These are phyloP conservation scores for Morone chrysops DNA, from an alignment of 2,113 vertebrate species.

Conservation along the genomic window DNA sequence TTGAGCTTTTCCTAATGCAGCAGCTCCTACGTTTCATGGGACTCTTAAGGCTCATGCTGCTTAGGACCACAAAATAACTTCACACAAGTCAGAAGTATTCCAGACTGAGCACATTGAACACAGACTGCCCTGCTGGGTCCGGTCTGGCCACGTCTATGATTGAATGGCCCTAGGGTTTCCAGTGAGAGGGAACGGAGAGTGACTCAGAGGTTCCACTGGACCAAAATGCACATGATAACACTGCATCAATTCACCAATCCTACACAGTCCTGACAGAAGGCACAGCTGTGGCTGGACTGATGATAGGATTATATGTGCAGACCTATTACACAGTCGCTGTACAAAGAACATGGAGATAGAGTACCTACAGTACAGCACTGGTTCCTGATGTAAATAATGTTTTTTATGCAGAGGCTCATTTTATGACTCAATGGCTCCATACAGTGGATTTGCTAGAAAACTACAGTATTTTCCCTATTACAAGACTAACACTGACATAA, in stretches of 20 bases:
- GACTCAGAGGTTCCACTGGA: slow-evolving; percentile 52
- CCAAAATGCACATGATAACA: slow-evolving; percentile 15
- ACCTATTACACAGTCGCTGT: background rate
- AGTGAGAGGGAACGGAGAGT: slow-evolving; percentile 19
- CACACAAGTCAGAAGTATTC: background rate
- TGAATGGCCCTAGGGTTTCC: slow-evolving; percentile 25
- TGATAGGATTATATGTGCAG: background rate
- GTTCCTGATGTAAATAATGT: background rate
- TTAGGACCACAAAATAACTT: background rate
- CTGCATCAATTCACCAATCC: slow-evolving; percentile 10
- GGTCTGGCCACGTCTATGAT: background rate
- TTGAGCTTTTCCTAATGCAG: background rate
- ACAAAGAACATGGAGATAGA: background rate
- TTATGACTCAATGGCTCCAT: slow-evolving; percentile 8
- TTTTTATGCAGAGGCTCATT: background rate
- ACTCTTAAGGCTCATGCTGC: background rate
- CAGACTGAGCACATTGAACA: slow-evolving; percentile 2
- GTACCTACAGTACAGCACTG: background rate
- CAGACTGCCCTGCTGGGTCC: background rate
- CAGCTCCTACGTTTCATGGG: background rate
- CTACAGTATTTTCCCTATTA: background rate
- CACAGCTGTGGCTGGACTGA: slow-evolving; percentile 2
- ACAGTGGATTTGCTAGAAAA: slow-evolving; percentile 9
- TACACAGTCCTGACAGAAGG: slow-evolving; percentile 3
- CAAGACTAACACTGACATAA: background rate